A percentile compares a stretch with the other conserved stretches of the same genome.
phyloP scores from a whole-genome alignment of 2,113 vertebrate genomes.

The Felis chaus region DNA sequence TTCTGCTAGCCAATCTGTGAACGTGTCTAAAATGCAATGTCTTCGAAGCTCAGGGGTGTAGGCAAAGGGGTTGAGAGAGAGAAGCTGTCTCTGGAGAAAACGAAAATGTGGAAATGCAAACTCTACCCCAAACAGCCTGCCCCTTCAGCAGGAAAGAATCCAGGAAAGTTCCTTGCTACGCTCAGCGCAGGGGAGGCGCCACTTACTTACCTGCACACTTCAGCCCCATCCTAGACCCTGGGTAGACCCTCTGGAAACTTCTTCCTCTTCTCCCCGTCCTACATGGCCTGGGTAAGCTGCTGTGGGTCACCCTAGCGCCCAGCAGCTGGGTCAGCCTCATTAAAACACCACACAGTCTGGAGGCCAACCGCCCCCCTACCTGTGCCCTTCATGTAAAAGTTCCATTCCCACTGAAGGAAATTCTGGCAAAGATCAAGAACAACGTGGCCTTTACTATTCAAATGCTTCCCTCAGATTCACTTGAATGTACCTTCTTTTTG shows the following conservation, averaged over 20 bases:
- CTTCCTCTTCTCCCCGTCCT: not conserved
- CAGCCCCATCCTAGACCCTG: not conserved
- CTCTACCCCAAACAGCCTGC: not conserved
- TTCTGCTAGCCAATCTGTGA: not conserved
- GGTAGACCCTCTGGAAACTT: not conserved
- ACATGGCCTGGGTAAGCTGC: not conserved
- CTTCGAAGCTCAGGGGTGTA: not conserved
- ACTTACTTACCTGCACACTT: not conserved
- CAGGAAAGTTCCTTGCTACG: fast-evolving
- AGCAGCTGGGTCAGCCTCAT: not conserved
- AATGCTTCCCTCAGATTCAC: not conserved
- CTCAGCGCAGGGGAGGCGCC: fast-evolving
- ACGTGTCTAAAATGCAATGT: not conserved
- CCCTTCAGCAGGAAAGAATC: not conserved
- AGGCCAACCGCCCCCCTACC: not conserved
- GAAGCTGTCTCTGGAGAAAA: not conserved
- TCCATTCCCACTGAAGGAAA: not conserved
- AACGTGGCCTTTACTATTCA: not conserved
- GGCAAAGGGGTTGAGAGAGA: not conserved
- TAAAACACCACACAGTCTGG: not conserved
- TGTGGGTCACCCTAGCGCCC: not conserved
- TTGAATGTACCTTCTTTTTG: not conserved
- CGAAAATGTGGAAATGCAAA: not conserved
- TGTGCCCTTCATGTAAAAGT: not conserved
- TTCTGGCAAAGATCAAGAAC: not conserved